Evolutionary conservation across 2,113 vertebrate genomes (phyloP), one percentile per base, ranked within the genome.

Genomic region (Panurus biarmicus): DNA sequence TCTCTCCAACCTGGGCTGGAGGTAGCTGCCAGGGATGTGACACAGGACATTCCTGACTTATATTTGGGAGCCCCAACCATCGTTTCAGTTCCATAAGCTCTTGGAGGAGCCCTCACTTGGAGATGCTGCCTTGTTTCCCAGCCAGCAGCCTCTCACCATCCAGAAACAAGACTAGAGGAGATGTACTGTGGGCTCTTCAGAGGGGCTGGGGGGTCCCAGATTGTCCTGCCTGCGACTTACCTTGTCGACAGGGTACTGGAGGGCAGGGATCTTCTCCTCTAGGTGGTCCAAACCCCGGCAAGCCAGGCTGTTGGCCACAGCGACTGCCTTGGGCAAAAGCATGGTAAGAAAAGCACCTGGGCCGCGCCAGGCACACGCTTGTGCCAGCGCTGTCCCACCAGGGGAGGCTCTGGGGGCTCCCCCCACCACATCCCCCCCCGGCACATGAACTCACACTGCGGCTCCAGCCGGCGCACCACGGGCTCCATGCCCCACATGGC

Each of bases 181-280:
- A 69, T 1, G 2, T 7, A 6, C 29, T 57, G 24, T n/a, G 67
- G 7, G 42, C 9, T 65, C 44, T 79, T 35, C 66, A 57, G 74
- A 21, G 50, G 19, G 40, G 7, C 44, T 0, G 4, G 5, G 24
- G 36, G 0, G 7, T 38, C 36, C 25, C 36, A 82, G 18, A 10
- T 22, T 8, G 29, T 42, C 47, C 40, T 31, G 25, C 15, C n/a
- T 5, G 5, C 56, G 58, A 61, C 95, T 97, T 91, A 98, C 98
- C 97, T 98, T 98, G 42, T 97, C 97, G 0, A 98, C 97, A 0
- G 98, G 97, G 79, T 97, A 97, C 61, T 98, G 97, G 22, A 98
- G 97, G 8, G 98, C 98, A 8, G 98, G 98, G 87, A 98, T 98
- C 95, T 97, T 98, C 79, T 98, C 96, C 85, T 98, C 98, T 38